Base-by-base conservation (phyloP, 1,140 invertebrate species). In the Cephus cinctus region DNA sequence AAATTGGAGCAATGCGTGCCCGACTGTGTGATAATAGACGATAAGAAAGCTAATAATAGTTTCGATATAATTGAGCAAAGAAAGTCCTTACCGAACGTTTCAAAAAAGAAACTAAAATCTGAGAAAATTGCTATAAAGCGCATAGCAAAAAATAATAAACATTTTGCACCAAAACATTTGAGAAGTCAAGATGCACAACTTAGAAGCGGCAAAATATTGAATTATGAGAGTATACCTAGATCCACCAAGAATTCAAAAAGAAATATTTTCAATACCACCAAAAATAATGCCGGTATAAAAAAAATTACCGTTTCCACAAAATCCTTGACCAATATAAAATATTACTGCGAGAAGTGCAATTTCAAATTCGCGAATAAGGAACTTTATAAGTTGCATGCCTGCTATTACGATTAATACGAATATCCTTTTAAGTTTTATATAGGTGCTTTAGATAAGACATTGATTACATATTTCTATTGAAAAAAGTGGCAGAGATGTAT, bases 311-410 rank as follows among this genome's bases (percentile, higher is more conserved):
- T 42, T 43, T 19, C 39, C 22, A 14, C 23, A 12, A 36, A 23
- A 4, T 27, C 22, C n/a, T 35, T 12, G 8, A 40, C 15, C 43
- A 56, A 61, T 11, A 48, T 60, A 4, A 71, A 69, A 42, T 54
- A 58, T 19, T 63, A 55, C 20, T 74, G 71, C 39, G 67, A 69
- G 4, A 57, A 58, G 30, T 73, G 71, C 23, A 58, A 64, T 25
- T 31, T 44, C 2, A 53, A 47, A n/a, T 69, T 69, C 16, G 27
- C 20, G 19, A 68, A 57, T 19, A 63, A 51, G 23, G 65, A 69
- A 47, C 44, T 69, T 3, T 69, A 50, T 25, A 54, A 40, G 47
- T 16, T 68, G 9, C 64, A 68, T 32, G 31, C 21, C 4, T 65
- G 63, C 32, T 66, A 63, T 42, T 25, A 23, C 2, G 21, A 34